These are phyloP conservation scores for Bombus confusus DNA, from an alignment of 1,140 invertebrate genomes.

Conservation along the genomic window DNA sequence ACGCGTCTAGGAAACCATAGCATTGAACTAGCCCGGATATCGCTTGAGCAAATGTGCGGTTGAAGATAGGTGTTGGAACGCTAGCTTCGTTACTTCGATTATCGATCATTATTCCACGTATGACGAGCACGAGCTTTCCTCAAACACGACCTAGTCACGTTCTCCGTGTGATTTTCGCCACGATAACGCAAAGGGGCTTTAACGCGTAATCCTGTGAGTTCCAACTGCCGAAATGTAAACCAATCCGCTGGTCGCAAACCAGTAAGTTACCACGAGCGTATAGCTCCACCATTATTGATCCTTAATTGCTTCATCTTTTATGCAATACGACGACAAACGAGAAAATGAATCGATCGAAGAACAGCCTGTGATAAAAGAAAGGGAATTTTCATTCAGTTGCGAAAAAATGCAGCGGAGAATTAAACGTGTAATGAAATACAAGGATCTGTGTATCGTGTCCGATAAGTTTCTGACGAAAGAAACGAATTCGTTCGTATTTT, in stretches of 20 bases:
- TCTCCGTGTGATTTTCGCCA: constrained; percentile 31
- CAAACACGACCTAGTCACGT: constrained; percentile 46
- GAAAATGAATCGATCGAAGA: background rate
- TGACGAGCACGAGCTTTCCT: constrained; percentile 26
- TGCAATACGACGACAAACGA: background rate
- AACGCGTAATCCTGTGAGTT: constrained; percentile 32
- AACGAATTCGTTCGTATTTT: no score
- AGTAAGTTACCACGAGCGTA: background rate
- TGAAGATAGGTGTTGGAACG: background rate
- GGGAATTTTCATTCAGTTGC: background rate
- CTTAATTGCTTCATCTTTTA: background rate
- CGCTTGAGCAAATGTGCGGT: background rate
- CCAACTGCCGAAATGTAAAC: constrained; percentile 18
- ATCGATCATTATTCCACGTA: constrained; percentile 48
- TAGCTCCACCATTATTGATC: background rate
- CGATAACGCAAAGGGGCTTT: constrained; percentile 41
- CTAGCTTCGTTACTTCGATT: constrained; percentile 46
- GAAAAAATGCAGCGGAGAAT: background rate
- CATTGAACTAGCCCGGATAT: background rate
- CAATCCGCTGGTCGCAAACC: background rate
- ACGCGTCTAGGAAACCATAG: no score
- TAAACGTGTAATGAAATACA: no score
- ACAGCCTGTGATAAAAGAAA: background rate
- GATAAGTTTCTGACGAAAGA: no score
- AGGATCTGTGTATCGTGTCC: no score